Evolutionary conservation across 1,140 invertebrate species (phyloP), one percentile per base, ranked within the genome.

Genomic region (Listronotus bonariensis): DNA sequence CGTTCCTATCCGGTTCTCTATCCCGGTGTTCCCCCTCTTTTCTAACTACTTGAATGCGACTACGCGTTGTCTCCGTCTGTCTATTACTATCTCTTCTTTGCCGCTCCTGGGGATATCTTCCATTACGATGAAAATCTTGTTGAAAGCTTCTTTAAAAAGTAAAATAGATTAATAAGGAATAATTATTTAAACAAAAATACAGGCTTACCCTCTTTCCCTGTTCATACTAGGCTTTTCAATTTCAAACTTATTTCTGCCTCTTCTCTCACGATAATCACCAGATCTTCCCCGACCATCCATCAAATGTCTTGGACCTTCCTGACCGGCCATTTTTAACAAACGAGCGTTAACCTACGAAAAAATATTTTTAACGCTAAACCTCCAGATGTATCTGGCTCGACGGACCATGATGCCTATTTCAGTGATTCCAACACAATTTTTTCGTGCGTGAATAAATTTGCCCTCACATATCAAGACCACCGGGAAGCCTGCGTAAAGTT

Each of bases 231-330:
- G 69, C 55, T 77, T 77, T 46, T 75, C 73, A 15, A 64, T 72
- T 55, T 75, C 74, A 58, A 76, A 76, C 58, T 77, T 77, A 55
- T 77, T 77, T 7, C 75, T 52, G 20, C 69, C 72, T 0, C 62
- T 61, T 15, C 53, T 46, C n/a, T 63, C 60, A 14, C 42, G 41
- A 45, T 12, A 34, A 34, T 55, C 52, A 46, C 62, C 48, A 49
- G 4, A 1, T 32, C 67, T 10, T 63, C 56, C 26, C 15, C 63
- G 36, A 56, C 66, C 54, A 38, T 69, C 38, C 57, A 68, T 53
- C 9, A 61, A 17, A 38, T 64, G 54, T 18, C 59, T 61, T 6
- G 40, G 18, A 5, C 18, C n/a, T 20, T 71, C 58, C 10, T 72
- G 68, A 0, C 61, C 57, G 12, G 65, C 68, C 48, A 70, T 54